Conservation (phyloP, 2,888 invertebrate genomes). For the Drepanosiphum platanoidis region DNA sequence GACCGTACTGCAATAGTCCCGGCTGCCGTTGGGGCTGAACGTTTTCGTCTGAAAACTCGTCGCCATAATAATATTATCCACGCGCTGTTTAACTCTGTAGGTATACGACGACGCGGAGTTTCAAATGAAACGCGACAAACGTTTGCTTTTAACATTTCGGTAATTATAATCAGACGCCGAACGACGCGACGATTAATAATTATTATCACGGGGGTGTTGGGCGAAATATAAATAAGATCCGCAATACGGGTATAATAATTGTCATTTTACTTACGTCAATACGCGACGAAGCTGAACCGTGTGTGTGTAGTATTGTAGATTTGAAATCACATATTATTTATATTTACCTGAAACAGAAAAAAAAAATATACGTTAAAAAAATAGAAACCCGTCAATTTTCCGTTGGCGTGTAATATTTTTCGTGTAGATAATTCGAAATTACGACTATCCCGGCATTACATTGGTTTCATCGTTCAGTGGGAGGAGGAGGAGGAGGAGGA, state of each 20-base stretch:
- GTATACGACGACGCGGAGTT: not conserved
- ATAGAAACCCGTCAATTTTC: not conserved
- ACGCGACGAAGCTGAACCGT: not conserved
- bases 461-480: not conserved
- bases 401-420: not conserved
- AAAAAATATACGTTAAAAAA: not conserved
- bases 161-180: not conserved
- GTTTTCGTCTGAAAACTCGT: constrained; percentile 1
- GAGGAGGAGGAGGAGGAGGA: not conserved
- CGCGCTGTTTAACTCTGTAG: constrained; percentile 4
- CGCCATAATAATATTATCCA: constrained; percentile 17
- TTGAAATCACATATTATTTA: not conserved
- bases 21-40: too few relatives aligned
- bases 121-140: not conserved
- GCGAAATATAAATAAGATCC: too few relatives aligned
- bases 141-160: not conserved
- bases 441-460: constrained; percentile 7
- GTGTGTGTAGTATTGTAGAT: not conserved
- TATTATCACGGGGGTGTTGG: too few relatives aligned
- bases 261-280: constrained; percentile 35
- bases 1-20: not conserved
- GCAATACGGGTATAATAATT: not conserved
- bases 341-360: constrained; percentile 56
- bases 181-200: too few relatives aligned
- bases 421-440: constrained; percentile 26